Base-by-base conservation (phyloP, 2,888 invertebrate genomes). In the Sisyra nigra region DNA sequence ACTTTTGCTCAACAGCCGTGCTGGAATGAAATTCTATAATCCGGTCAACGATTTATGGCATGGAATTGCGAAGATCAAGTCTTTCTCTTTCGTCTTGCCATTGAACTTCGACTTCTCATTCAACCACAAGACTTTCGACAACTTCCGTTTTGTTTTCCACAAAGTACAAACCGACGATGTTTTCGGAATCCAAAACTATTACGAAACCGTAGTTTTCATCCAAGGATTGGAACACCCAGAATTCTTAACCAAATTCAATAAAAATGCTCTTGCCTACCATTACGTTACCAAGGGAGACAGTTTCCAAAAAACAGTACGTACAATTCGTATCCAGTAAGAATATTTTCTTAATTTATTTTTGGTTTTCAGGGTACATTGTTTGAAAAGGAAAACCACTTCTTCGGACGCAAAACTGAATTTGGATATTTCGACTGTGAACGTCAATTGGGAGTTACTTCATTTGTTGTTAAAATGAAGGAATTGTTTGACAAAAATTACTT, bases 1-100 rank as follows among this genome's bases (percentile, higher is more conserved):
- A n/a, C 24, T 46, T n/a, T 60, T 59, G 58, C 51, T 49, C 24
- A 24, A 24, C 24, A 7, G 54, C 1, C 53, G 54, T 17, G 53
- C 57, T 42, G 56, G 54, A 15, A 54, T 66, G 47, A 52, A 54
- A 11, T 52, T 63, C 40, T 65, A 64, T 52, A 66, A 67, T 54
- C 64, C 67, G 1, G 50, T 67, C 40, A 52, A 52, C 3, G 60
- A 66, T 47, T 49, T 57, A 18, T 62, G 60, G 61, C 66, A 67
- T 48, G 61, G 63, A 6, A 49, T 66, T 40, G 51, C 53, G 24
- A 56, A 57, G 40, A 49, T 54, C 3, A 51, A 54, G 3, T 46
- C 55, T 0, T 47, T 52, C 6, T 62, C 65, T 40, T 24, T 48
- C 2, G 50, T 48, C 30, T 10, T 59, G 10, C 61, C 63, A 1